These are phyloP conservation scores for Etia nguti DNA, from an alignment of 2,113 vertebrate species.

Conservation along the genomic window DNA sequence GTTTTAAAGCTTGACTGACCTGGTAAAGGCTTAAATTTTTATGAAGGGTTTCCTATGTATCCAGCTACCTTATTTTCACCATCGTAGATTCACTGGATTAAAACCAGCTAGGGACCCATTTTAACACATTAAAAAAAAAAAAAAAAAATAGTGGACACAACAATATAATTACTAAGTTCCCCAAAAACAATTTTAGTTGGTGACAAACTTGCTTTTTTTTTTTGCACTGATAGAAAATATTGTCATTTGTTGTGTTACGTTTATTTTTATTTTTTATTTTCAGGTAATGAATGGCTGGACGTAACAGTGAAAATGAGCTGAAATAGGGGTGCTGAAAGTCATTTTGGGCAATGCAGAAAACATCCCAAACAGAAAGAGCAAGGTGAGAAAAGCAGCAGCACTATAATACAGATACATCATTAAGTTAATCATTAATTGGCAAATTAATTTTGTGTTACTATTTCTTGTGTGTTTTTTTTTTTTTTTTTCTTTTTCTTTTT, in stretches of 20 bases:
- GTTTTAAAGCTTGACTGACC: background rate
- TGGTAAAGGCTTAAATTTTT: background rate
- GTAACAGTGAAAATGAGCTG: background rate
- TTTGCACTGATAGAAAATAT: background rate
- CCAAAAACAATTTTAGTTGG: background rate
- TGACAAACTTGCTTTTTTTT: accelerated
- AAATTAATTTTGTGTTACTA: background rate
- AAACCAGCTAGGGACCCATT: background rate
- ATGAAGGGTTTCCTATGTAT: background rate
- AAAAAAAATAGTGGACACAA: too few species aligned
- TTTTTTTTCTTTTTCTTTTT: background rate
- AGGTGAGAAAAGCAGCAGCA: background rate
- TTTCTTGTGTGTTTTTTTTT: background rate
- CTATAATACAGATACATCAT: background rate
- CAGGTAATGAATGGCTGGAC: background rate
- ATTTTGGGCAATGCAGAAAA: background rate
- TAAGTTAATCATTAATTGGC: background rate
- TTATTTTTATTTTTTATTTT: background rate
- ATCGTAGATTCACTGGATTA: background rate
- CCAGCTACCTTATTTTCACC: background rate
- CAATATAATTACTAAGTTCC: background rate
- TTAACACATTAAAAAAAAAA: background rate
- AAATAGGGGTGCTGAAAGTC: background rate
- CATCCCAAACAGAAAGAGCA: background rate
- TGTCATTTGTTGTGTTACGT: background rate